These are phyloP conservation scores for Mayetiola destructor DNA, from an alignment of 2,888 invertebrate species.

Conservation along the genomic window DNA sequence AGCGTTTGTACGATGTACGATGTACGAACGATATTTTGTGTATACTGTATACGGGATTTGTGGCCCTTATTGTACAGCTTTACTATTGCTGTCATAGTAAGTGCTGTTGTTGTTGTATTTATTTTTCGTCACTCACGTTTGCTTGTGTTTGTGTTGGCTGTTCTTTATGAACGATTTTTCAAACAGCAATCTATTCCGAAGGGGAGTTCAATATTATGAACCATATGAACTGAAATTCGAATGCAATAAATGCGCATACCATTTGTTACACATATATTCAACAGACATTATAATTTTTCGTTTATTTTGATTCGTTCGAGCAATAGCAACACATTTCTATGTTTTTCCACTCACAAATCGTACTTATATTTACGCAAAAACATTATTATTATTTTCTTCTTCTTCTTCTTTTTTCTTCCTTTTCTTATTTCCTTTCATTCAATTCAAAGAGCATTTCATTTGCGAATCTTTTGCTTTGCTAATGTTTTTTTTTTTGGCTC, in stretches of 20 bases:
- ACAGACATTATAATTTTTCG: not conserved
- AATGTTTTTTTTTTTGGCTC: not conserved
- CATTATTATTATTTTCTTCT: conserved; percentile 11
- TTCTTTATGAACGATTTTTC: conserved; percentile 5
- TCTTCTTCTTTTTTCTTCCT: not conserved
- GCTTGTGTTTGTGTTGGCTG: not conserved
- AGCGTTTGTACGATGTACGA: not conserved
- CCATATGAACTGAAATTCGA: too few relatives aligned
- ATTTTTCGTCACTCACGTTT: too few relatives aligned
- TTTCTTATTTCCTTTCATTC: not conserved
- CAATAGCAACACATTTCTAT: not conserved
- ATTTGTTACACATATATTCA: too few relatives aligned
- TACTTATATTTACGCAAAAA: conserved; percentile 8
- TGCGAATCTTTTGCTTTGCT: not conserved
- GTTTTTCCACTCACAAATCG: not conserved
- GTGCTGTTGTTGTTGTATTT: not conserved
- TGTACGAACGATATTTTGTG: not conserved
- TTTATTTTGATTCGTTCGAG: conserved; percentile 7
- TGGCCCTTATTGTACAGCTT: conserved; percentile 6
- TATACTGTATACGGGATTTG: too few relatives aligned
- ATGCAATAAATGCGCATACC: too few relatives aligned
- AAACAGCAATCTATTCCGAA: too few relatives aligned
- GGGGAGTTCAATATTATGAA: conserved; percentile 10
- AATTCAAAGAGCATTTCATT: not conserved
- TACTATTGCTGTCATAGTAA: too few relatives aligned